Conservation (phyloP, 2,797 vertebrate genomes). For the Ctenopoma kingsleyae region DNA sequence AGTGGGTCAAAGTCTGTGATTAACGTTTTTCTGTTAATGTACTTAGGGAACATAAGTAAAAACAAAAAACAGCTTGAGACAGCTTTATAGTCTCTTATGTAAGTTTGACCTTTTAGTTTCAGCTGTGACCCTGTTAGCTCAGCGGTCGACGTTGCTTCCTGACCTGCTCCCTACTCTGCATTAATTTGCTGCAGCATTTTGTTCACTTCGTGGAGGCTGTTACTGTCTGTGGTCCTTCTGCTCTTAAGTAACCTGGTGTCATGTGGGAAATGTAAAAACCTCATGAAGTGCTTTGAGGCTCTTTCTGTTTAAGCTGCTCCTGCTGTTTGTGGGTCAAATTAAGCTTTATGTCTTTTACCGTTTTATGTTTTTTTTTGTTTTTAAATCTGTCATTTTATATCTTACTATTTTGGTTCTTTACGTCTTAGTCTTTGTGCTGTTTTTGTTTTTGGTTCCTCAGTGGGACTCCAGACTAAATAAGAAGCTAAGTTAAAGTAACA, state of each 20-base stretch:
- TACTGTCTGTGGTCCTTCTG: background rate
- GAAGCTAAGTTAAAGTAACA: constrained; percentile 9
- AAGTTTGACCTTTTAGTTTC: background rate
- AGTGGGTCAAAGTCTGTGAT: too few species aligned
- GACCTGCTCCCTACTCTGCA: background rate
- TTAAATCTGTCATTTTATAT: constrained; percentile 13
- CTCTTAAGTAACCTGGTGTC: background rate
- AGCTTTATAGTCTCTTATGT: too few species aligned
- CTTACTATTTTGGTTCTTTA: constrained; percentile 1
- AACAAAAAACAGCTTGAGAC: too few species aligned
- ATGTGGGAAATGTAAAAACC: constrained; percentile 10
- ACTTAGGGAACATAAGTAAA: too few species aligned
- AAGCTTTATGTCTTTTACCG: constrained; percentile 9
- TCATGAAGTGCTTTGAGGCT: constrained; percentile 12
- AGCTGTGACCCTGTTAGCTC: background rate
- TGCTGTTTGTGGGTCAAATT: constrained; percentile 28
- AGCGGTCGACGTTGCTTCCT: background rate
- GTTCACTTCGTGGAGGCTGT: background rate
- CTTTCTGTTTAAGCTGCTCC: constrained; percentile 22
- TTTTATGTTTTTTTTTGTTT: constrained; percentile 20
- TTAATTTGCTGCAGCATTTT: background rate
- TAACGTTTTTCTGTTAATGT: too few species aligned
- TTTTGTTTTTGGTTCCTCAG: background rate
- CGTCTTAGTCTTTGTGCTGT: constrained; percentile 1
- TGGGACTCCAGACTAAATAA: background rate